phyloP scores from a whole-genome alignment of 2,888 invertebrate species.

The Merodon equestris region DNA sequence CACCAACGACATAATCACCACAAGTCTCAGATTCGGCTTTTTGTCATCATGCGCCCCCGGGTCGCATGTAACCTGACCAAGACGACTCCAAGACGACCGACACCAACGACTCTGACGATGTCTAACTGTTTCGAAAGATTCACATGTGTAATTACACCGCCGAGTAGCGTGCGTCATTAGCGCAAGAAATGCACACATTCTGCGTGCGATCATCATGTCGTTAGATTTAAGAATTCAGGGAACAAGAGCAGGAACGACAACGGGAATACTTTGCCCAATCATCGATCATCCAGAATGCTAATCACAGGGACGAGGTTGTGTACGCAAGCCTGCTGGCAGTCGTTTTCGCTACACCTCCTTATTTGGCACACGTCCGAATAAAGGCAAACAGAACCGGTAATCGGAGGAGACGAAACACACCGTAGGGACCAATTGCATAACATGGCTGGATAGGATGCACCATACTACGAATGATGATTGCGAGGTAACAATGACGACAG shows the following conservation, averaged over 20 bases:
- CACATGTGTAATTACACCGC: constrained; percentile 23
- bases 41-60: constrained; percentile 55
- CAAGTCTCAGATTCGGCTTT: constrained; percentile 55
- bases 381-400: constrained; percentile 44
- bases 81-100: neutral
- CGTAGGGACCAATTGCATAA: constrained; percentile 48
- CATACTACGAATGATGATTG: constrained; percentile 13
- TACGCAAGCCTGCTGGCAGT: constrained; percentile 15
- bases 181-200: constrained; percentile 11
- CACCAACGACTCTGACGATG: constrained; percentile 1
- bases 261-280: too few relatives aligned
- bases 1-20: constrained; percentile 66
- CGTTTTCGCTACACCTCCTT: neutral
- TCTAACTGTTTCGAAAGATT: constrained; percentile 43
- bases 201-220: constrained; percentile 29
- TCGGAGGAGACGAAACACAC: constrained; percentile 30
- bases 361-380: constrained; percentile 53
- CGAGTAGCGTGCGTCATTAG: constrained; percentile 52
- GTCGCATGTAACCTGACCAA: constrained; percentile 5
- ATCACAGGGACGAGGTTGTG: neutral
- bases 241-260: constrained; percentile 13
- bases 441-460: constrained; percentile 24
- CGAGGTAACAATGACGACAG: constrained; percentile 19
- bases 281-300: too few relatives aligned
- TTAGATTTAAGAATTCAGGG: constrained; percentile 32